Base-by-base conservation (phyloP, 2,797 vertebrate species). In the Micromesistius poutassou region DNA sequence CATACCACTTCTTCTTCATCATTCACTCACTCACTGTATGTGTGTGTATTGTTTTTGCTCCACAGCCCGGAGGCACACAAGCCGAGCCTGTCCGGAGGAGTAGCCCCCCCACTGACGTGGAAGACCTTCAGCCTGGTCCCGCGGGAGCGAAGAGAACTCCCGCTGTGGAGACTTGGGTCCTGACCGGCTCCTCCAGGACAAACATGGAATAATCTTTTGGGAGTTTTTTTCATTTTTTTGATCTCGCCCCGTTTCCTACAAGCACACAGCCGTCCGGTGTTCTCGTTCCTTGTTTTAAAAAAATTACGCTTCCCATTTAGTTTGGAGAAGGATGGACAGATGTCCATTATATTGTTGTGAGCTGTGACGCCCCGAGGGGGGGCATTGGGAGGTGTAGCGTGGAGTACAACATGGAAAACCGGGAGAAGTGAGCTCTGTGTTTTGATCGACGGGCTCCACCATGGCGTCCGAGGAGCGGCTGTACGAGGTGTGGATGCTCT, bases 401-500 rank as follows among this genome's bases (percentile, higher is more conserved):
- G 82, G 36, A 38, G 36, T 10, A 38, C 38, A 82, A 38, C 72
- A 94, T 94, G 94, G 87, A 84, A 86, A 85, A 81, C 68, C 85
- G 85, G 81, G 82, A 86, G 79, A 86, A 90, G 88, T 90, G 89
- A 93, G 85, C 81, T 79, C 73, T 36, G 87, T 77, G 82, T 81
- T 16, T 19, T n/a, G 78, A 76, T 75, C 79, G 62, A 74, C 81
- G 84, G 89, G 77, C 36, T 84, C 89, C 89, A 90, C 85, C 83
- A 98, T 99, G 98, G 97, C 97, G 89, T 97, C 97, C 86, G 96
- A 95, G 66, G 98, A 99, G 90, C 95, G 98, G 88, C 93, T 98
- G 72, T 99, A 98, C 85, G 98, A 99, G 92, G 96, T 99, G 81
- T 99, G 98, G 98, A 98, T 98, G 98, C 95, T 99, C 77, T 99